Evolutionary conservation across 1,140 invertebrate species (phyloP), one percentile per base, ranked within the genome.

Genomic region (Diabrotica undecimpunctata): DNA sequence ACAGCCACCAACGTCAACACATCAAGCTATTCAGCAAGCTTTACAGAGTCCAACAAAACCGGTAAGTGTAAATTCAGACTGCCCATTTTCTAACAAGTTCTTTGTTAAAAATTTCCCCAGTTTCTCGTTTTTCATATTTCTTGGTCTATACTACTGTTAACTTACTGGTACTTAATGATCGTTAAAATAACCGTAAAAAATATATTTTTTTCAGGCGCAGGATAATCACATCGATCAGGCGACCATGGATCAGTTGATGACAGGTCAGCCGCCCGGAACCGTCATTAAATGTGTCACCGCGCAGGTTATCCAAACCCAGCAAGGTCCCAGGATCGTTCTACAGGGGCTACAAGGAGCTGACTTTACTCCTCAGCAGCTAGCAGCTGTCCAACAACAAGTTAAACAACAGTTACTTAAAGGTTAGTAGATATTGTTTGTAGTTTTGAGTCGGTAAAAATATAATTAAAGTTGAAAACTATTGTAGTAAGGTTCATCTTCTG

Each of bases 371-470:
- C 89, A 91, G 65, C 92, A 94, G 77, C 73, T 93, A 56, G 84
- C 87, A 0, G 83, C 91, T 64, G 90, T 94, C 0, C 91, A 94
- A 72, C 89, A 92, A 70, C 92, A 94, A 82, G 91, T 94, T 1
- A 94, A 93, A 79, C 91, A 93, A 72, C 91, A 94, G 75, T 77
- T 94, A 39, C 80, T 93, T 39, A 93, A 93, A 87, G 90, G 90
- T 91, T 51, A 54, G 61, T 54, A 36, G 41, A 10, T 12, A 54
- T 14, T 54, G 0, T 11, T 55, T 25, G 3, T 9, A 55, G 9
- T 13, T 55, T 35, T 38, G 35, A 37, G 56, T 37, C 12, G 8
- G 8, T 58, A 5, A 39, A 39, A 37, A 9, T 8, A 35, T 36
- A 36, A 57, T 57, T 8, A 3, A 46, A 46, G 41, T 0, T 46